phyloP scores from a whole-genome alignment of 2,888 invertebrate genomes.

The Blastobasis adustella region DNA sequence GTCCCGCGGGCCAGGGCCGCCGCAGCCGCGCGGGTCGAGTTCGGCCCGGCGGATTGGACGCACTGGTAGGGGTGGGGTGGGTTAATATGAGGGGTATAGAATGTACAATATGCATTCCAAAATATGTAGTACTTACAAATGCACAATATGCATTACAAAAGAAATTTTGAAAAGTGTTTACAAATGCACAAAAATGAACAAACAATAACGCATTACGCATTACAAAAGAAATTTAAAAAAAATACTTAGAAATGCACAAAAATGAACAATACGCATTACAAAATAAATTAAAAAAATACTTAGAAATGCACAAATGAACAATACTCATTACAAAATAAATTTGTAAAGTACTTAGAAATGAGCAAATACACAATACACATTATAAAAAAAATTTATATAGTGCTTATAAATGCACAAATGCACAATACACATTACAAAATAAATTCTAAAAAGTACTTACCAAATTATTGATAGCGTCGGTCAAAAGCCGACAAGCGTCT shows the following conservation, averaged over 20 bases:
- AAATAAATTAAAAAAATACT: not conserved
- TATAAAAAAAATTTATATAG: not conserved
- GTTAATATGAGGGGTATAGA: too few relatives aligned
- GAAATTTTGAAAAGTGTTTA: not conserved
- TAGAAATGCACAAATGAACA: not conserved
- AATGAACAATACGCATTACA: not conserved
- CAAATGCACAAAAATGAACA: not conserved
- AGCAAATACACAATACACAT: not conserved
- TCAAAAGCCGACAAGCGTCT: conserved; percentile 39
- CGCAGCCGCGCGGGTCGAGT: too few relatives aligned
- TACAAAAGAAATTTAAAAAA: not conserved
- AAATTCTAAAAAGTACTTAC: conserved; percentile 24
- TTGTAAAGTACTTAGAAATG: too few relatives aligned
- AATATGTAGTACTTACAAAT: not conserved
- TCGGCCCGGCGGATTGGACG: too few relatives aligned
- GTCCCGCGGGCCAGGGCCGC: too few relatives aligned
- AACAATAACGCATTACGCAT: too few relatives aligned
- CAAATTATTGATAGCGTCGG: conserved; percentile 43
- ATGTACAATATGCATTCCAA: too few relatives aligned
- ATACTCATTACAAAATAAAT: not conserved
- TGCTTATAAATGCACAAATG: not conserved
- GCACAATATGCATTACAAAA: not conserved
- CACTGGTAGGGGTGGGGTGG: too few relatives aligned
- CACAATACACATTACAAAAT: not conserved
- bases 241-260: not conserved